These are phyloP conservation scores for Agrotis segetum DNA, from an alignment of 2,888 invertebrate genomes.

Conservation along the genomic window DNA sequence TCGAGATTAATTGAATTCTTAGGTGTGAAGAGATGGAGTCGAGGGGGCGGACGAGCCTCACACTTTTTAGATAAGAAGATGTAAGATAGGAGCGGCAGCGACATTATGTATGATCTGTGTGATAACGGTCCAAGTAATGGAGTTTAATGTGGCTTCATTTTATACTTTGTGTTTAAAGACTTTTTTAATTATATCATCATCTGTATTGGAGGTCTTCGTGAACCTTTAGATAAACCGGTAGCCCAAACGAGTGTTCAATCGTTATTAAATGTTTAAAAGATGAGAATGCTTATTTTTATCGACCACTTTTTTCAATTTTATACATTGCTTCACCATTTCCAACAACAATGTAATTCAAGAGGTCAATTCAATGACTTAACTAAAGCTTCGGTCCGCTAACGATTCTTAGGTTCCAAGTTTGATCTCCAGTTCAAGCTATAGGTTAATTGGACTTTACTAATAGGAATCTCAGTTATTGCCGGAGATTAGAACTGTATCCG, in stretches of 20 bases:
- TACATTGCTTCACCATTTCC: neutral
- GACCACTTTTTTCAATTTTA: too few relatives aligned
- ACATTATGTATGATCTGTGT: conserved; percentile 48
- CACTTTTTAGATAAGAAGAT: conserved; percentile 71
- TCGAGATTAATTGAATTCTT: conserved; percentile 89
- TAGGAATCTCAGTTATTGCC: conserved; percentile 61
- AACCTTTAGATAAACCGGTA: neutral
- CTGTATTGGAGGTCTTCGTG: neutral
- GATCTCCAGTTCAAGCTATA: conserved; percentile 56
- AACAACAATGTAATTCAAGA: neutral
- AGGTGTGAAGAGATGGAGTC: conserved; percentile 83
- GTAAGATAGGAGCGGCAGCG: conserved; percentile 63
- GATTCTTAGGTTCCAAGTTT: conserved; percentile 32
- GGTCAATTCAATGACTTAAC: conserved; percentile 20
- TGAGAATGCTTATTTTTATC: neutral
- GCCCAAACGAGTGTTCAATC: neutral
- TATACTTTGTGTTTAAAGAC: neutral
- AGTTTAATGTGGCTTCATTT: conserved; percentile 9
- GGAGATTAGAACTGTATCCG: conserved; percentile 52
- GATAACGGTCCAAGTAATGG: conserved; percentile 36
- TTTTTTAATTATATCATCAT: neutral
- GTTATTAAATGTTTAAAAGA: too few relatives aligned
- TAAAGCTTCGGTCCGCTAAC: conserved; percentile 20
- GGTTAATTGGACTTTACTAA: conserved; percentile 62
- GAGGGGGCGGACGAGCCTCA: conserved; percentile 71